Evolutionary conservation across 2,113 vertebrate genomes (phyloP).

Genomic region (Chroicocephalus ridibundus): DNA sequence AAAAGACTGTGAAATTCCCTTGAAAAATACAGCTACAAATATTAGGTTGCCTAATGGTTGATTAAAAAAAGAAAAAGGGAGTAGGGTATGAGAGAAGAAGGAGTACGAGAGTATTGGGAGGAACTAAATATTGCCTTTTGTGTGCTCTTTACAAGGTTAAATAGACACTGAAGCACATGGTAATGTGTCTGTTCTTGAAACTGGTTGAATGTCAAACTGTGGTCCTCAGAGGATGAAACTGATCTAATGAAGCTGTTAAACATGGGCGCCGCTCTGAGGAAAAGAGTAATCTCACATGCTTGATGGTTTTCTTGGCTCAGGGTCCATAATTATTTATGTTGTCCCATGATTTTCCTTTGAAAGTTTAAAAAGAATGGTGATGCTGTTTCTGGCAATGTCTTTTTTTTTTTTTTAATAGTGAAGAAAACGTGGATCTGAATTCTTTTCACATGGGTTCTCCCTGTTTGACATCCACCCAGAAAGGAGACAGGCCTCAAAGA

Average conservation of each 20-base stretch:
- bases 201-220: background rate
- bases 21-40: background rate
- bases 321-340: background rate
- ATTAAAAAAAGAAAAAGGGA: background rate
- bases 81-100: background rate
- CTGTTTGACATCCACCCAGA: background rate
- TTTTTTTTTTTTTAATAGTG: conserved; percentile 48
- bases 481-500: background rate
- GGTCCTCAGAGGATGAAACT: background rate
- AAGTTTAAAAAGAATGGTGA: background rate
- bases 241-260: background rate
- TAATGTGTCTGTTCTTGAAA: background rate
- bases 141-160: background rate
- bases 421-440: background rate
- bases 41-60: background rate
- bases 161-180: background rate
- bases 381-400: background rate
- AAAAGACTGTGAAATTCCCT: background rate
- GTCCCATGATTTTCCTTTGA: background rate
- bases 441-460: conserved; percentile 4
- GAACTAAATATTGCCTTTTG: background rate
- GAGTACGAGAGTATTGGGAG: background rate
- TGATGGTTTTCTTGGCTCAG: background rate
- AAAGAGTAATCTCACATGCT: background rate
- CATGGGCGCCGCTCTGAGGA: background rate